phyloP scores from a whole-genome alignment of 2,797 vertebrate genomes.

The Chelon auratus region DNA sequence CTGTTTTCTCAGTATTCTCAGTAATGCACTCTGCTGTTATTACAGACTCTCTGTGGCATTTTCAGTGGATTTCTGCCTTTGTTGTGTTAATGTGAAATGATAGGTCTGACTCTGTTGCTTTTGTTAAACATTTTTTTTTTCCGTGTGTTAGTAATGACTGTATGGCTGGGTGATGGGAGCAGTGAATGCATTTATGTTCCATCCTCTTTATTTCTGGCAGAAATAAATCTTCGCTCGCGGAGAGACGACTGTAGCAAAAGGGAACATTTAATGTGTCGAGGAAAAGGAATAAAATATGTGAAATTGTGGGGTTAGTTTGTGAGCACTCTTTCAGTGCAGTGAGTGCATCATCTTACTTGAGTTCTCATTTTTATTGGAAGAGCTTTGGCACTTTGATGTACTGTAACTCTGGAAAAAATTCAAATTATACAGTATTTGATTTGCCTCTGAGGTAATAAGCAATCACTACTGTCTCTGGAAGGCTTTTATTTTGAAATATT shows the following conservation, averaged over 20 bases:
- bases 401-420: background rate
- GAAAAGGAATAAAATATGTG: background rate
- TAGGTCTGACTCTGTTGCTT: conserved; percentile 19
- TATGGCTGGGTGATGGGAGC: background rate
- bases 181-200: conserved; percentile 4
- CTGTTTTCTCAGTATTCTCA: conserved; percentile 1
- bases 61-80: conserved; percentile 23
- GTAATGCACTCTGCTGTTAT: conserved; percentile 4
- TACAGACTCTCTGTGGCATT: conserved; percentile 15
- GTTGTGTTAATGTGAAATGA: conserved; percentile 40
- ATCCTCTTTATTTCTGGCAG: conserved; percentile 1
- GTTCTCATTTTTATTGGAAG: background rate
- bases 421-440: background rate
- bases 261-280: background rate
- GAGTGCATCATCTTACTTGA: no score
- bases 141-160: conserved; percentile 27
- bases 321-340: background rate
- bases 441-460: background rate
- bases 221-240: conserved; percentile 27
- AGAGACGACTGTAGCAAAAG: background rate
- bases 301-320: background rate
- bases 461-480: background rate
- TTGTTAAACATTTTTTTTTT: conserved; percentile 24
- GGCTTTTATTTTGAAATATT: background rate
- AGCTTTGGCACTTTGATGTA: background rate